Evolutionary conservation across 1,140 invertebrate genomes (phyloP).

Genomic region (Ceratina australensis): DNA sequence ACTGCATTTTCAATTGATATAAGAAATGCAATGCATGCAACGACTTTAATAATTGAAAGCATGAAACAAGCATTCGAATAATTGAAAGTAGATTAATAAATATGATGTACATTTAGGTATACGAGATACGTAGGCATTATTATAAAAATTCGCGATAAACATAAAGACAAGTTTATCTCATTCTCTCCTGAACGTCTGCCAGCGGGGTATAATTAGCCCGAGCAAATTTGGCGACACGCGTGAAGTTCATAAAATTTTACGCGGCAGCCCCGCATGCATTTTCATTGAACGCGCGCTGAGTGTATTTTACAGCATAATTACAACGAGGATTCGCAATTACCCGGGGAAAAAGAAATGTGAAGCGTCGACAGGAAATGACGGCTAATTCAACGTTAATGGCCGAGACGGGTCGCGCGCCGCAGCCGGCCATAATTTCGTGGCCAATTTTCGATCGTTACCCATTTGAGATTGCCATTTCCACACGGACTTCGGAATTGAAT

Average conservation of each 20-base stretch:
- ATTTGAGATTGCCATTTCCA: slow-evolving; percentile 39
- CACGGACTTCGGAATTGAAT: slow-evolving; percentile 34
- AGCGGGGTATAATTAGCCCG: too few species aligned
- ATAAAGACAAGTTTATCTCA: too few species aligned
- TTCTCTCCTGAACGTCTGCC: too few species aligned
- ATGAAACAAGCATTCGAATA: too few species aligned
- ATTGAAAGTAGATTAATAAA: too few species aligned
- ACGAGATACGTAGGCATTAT: too few species aligned
- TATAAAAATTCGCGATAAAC: too few species aligned
- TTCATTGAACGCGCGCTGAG: neutral
- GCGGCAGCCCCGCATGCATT: neutral
- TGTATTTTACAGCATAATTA: slow-evolving; percentile 28
- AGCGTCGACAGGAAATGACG: slow-evolving; percentile 37
- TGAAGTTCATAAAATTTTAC: neutral
- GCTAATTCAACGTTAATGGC: slow-evolving; percentile 44
- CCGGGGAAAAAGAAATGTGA: slow-evolving; percentile 36
- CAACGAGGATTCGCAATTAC: slow-evolving; percentile 32
- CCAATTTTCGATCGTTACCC: slow-evolving; percentile 45
- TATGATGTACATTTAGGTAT: too few species aligned
- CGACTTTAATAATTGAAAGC: too few species aligned
- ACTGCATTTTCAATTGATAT: too few species aligned
- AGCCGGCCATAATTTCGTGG: slow-evolving; percentile 30
- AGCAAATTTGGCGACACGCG: too few species aligned
- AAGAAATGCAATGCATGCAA: too few species aligned
- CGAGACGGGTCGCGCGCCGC: neutral